phyloP scores from a whole-genome alignment of 2,113 vertebrate genomes.

The Neofelis nebulosa region DNA sequence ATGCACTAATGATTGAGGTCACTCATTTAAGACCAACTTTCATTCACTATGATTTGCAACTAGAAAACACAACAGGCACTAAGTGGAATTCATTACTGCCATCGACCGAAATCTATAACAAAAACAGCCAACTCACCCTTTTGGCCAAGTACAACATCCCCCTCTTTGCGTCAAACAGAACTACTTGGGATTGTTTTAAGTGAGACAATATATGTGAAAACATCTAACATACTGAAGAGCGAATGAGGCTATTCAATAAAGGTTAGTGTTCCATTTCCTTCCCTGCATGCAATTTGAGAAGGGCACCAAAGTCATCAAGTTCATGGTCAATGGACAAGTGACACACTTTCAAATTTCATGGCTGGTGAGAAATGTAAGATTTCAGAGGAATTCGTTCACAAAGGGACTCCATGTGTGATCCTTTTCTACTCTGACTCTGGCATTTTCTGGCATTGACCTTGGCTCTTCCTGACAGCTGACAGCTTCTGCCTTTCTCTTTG shows the following conservation, averaged over 20 bases:
- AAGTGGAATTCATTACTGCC: not conserved
- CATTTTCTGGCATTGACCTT: not conserved
- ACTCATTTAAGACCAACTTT: not conserved
- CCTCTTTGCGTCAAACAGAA: not conserved
- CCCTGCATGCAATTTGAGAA: not conserved
- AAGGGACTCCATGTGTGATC: not conserved
- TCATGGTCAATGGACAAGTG: not conserved
- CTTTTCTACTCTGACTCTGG: not conserved
- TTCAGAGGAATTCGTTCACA: constrained; percentile 21
- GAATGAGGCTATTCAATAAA: not conserved
- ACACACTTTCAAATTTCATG: not conserved
- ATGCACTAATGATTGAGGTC: not conserved
- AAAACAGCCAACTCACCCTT: not conserved
- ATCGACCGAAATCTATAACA: not conserved
- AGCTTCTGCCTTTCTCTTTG: not conserved
- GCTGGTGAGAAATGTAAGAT: constrained; percentile 28
- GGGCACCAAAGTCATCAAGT: not conserved
- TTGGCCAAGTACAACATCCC: not conserved
- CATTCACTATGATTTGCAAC: not conserved
- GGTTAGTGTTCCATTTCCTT: not conserved
- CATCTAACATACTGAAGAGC: not conserved
- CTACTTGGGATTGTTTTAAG: not conserved
- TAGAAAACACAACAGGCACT: not conserved
- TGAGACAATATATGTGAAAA: not conserved
- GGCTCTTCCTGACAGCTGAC: not conserved